Evolutionary conservation across 2,797 vertebrate species (phyloP).

Genomic region (Prionace glauca): DNA sequence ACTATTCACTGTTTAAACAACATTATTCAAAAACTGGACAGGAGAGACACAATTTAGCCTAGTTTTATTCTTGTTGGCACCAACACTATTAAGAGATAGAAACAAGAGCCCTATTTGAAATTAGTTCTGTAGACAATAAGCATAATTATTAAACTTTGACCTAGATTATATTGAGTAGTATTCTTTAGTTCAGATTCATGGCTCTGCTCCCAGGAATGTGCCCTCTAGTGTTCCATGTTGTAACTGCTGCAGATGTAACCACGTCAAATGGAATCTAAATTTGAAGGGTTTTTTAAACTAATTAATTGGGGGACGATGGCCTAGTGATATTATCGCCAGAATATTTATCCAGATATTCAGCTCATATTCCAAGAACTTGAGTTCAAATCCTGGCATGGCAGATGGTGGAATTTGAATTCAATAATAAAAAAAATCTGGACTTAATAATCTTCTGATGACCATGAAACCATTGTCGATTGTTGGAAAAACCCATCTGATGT

Average conservation of each 20-base stretch:
- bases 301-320: not conserved
- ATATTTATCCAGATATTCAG: too few relatives aligned
- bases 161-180: not conserved
- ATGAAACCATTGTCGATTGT: too few relatives aligned
- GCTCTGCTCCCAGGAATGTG: not conserved
- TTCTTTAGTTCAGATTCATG: not conserved
- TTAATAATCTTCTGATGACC: too few relatives aligned
- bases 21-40: not conserved
- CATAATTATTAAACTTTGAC: not conserved
- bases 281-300: not conserved
- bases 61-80: not conserved
- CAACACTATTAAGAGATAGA: not conserved
- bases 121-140: not conserved
- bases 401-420: too few relatives aligned
- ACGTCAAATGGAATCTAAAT: not conserved
- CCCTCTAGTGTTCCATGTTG: not conserved
- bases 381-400: too few relatives aligned
- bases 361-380: too few relatives aligned
- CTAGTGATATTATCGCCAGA: too few relatives aligned
- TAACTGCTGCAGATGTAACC: not conserved
- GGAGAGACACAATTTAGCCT: not conserved
- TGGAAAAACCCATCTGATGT: too few relatives aligned
- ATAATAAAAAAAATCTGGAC: too few relatives aligned
- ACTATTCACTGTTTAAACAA: not conserved
- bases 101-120: not conserved